Percentiles rank a stretch among this genome's conserved stretches.
phyloP scores from a whole-genome alignment of 37 sponge, comb jelly and placozoan genomes.

The Crambe crambe region DNA sequence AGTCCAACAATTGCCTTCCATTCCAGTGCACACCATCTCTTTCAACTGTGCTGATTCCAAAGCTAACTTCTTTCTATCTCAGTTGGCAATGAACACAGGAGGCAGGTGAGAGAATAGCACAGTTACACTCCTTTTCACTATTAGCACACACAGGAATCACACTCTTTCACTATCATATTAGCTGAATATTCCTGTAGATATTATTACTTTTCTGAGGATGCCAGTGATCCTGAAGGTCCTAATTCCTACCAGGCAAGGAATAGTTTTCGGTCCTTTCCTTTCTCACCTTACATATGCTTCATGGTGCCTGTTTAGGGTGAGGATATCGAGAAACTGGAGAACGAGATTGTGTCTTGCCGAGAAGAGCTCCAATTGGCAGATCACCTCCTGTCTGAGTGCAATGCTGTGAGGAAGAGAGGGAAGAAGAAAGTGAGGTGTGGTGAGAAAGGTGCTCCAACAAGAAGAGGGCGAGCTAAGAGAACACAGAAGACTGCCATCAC shows the following conservation, averaged over 20 bases:
- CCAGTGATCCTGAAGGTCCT: constrained; percentile 52
- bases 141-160: too few species aligned
- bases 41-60: constrained; percentile 89
- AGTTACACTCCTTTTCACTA: too few species aligned
- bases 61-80: constrained; percentile 78
- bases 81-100: constrained; percentile 79
- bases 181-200: too few species aligned
- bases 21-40: constrained; percentile 91
- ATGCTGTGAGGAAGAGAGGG: constrained; percentile 7
- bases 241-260: constrained; percentile 48
- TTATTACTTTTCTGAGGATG: constrained; percentile 63
- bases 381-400: constrained; percentile 52
- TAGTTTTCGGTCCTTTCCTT: too few species aligned
- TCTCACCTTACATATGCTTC: too few species aligned
- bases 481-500: not conserved
- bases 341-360: constrained; percentile 35
- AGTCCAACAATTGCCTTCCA: constrained; percentile 52
- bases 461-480: not conserved
- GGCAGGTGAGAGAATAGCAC: constrained; percentile 53
- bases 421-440: not conserved
- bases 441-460: not conserved
- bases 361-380: constrained; percentile 48
- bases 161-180: too few species aligned
- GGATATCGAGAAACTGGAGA: constrained; percentile 40
- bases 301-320: constrained; percentile 44